A percentile compares a stretch with the other conserved stretches of the same genome.
Conservation (phyloP, 2,113 vertebrate species). For the Scalopus aquaticus region DNA sequence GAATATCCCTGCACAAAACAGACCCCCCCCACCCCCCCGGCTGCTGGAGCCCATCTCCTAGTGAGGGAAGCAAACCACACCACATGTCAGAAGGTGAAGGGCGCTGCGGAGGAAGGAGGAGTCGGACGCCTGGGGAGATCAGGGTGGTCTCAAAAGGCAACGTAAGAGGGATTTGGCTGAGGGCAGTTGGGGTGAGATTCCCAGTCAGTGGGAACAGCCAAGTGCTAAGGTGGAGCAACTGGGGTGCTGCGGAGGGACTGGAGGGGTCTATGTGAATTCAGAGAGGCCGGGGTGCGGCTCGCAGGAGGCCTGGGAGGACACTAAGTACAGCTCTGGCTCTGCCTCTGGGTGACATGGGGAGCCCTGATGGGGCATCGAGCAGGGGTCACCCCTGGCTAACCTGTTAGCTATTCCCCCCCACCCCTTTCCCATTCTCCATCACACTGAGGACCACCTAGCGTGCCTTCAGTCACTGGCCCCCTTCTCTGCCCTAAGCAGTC, state of each 20-base stretch:
- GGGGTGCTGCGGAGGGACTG: not conserved
- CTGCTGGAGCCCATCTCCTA: not conserved
- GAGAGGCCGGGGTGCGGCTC: too few species aligned
- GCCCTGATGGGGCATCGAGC: too few species aligned
- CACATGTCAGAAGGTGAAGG: not conserved
- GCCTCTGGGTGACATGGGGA: not conserved
- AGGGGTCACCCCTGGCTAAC: not conserved
- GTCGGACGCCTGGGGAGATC: not conserved
- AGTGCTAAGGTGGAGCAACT: not conserved
- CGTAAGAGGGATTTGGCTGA: not conserved
- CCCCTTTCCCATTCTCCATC: accelerated
- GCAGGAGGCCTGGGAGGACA: not conserved
- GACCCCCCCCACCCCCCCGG: too few species aligned
- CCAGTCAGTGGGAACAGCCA: not conserved
- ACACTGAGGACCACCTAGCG: not conserved
- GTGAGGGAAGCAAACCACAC: not conserved
- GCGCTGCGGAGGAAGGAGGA: not conserved
- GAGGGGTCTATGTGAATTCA: not conserved
- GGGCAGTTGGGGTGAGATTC: not conserved
- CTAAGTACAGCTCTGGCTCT: not conserved
- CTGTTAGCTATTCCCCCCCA: accelerated
- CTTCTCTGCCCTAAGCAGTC: too few species aligned
- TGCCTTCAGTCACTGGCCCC: not conserved
- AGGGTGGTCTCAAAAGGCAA: not conserved
- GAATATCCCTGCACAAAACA: not conserved